Percentiles rank a stretch among this genome's conserved stretches.
Evolutionary conservation across 2,113 vertebrate species (phyloP).

Genomic region (Taxidea taxus): DNA sequence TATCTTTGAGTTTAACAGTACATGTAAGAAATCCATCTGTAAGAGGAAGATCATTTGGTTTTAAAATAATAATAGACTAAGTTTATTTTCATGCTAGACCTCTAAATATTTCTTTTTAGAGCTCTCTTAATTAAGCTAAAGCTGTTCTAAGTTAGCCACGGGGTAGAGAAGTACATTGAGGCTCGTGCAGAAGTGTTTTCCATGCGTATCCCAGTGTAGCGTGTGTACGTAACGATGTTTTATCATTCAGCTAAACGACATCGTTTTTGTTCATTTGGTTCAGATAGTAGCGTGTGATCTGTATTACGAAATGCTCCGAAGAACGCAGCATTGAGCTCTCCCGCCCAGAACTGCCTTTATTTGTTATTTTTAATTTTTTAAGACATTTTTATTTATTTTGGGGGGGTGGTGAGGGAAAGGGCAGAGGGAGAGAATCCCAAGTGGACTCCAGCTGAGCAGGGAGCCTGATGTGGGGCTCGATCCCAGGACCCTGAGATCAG

Average conservation of each 20-base stretch:
- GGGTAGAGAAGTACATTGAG: background rate
- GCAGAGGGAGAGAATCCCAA: background rate
- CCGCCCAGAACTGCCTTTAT: background rate
- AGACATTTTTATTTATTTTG: background rate
- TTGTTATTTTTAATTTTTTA: background rate
- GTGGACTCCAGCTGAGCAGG: background rate
- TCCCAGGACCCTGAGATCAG: background rate
- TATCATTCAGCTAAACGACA: background rate
- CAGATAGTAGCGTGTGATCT: background rate
- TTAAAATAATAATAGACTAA: background rate
- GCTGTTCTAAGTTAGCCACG: background rate
- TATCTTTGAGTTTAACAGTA: background rate
- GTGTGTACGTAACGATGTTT: background rate
- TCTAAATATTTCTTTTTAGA: background rate
- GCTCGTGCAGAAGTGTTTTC: background rate
- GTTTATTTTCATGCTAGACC: background rate
- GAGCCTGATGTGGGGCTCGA: background rate
- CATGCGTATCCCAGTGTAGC: rapidly evolving
- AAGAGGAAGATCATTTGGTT: background rate
- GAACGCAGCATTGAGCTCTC: too few relatives aligned
- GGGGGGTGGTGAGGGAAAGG: background rate
- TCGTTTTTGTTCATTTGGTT: background rate
- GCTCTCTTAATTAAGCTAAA: background rate
- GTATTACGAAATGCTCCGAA: background rate
- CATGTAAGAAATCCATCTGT: background rate